Conservation (phyloP, 2,888 invertebrate genomes). For the Pogonocherus hispidulus region DNA sequence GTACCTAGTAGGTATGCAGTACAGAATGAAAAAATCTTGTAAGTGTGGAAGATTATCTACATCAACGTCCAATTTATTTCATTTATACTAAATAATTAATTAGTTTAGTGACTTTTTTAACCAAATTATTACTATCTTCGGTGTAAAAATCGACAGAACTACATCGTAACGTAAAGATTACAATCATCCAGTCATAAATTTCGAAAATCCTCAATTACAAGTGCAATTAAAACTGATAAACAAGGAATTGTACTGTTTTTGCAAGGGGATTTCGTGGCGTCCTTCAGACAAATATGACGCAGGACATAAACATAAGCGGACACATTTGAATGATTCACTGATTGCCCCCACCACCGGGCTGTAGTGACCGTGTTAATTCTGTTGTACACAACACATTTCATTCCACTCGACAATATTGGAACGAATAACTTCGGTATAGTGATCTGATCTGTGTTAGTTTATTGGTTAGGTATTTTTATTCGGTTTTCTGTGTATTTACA, state of each 20-base stretch:
- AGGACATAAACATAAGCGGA: slow-evolving; percentile 61
- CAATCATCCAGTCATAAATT: slow-evolving; percentile 7
- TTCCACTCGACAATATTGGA: slow-evolving; percentile 28
- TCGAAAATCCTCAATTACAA: slow-evolving; percentile 36
- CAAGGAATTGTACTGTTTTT: slow-evolving; percentile 48
- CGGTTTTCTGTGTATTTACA: slow-evolving; percentile 30
- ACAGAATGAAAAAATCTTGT: too few relatives aligned
- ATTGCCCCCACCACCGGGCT: slow-evolving; percentile 50
- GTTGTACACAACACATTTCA: slow-evolving; percentile 37
- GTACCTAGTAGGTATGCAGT: too few relatives aligned
- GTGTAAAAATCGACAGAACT: too few relatives aligned
- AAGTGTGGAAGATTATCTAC: too few relatives aligned
- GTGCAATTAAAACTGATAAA: slow-evolving; percentile 35
- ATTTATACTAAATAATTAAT: too few relatives aligned
- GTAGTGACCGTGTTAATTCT: slow-evolving; percentile 52
- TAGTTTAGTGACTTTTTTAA: too few relatives aligned
- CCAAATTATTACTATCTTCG: too few relatives aligned
- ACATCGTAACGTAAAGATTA: too few relatives aligned
- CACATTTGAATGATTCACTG: slow-evolving; percentile 60
- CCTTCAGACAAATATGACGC: slow-evolving; percentile 60
- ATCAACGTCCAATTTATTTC: too few relatives aligned
- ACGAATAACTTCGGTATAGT: slow-evolving; percentile 18
- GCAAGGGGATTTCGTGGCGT: slow-evolving; percentile 56
- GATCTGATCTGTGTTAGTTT: slow-evolving; percentile 39
- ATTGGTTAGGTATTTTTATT: slow-evolving; percentile 21